Evolutionary conservation across 2,888 invertebrate species (phyloP).

Genomic region (Aleiodes alternator): DNA sequence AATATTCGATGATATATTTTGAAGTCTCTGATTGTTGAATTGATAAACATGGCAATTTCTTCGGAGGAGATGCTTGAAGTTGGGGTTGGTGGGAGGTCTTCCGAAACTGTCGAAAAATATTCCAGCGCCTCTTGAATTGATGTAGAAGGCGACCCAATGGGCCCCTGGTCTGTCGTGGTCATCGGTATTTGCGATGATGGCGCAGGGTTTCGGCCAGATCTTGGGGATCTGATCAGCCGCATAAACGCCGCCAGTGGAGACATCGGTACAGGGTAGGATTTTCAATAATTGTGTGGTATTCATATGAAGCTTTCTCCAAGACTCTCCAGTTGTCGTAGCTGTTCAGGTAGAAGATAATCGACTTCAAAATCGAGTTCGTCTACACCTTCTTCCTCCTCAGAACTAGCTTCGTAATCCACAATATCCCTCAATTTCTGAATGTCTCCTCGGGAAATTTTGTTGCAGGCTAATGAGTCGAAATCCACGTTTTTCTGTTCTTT

Average conservation of each 20-base stretch:
- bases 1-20: conserved; percentile 10
- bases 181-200: conserved; percentile 48
- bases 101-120: conserved; percentile 44
- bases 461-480: too few relatives aligned
- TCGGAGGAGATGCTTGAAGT: background rate
- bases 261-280: conserved; percentile 46
- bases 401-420: too few relatives aligned
- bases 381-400: too few relatives aligned
- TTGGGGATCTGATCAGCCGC: conserved; percentile 37
- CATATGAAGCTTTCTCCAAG: too few relatives aligned
- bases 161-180: conserved; percentile 44
- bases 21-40: background rate
- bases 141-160: conserved; percentile 52
- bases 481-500: too few relatives aligned
- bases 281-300: background rate
- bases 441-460: too few relatives aligned
- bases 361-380: too few relatives aligned
- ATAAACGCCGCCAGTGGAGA: conserved; percentile 50
- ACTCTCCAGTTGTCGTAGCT: too few relatives aligned
- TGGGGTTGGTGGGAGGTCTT: background rate
- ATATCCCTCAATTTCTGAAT: too few relatives aligned
- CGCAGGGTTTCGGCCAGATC: conserved; percentile 36
- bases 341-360: background rate
- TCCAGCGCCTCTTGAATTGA: conserved; percentile 32
- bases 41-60: conserved; percentile 5